Base-by-base conservation (phyloP, 2,888 invertebrate genomes). In the Trissolcus brochymenae region DNA sequence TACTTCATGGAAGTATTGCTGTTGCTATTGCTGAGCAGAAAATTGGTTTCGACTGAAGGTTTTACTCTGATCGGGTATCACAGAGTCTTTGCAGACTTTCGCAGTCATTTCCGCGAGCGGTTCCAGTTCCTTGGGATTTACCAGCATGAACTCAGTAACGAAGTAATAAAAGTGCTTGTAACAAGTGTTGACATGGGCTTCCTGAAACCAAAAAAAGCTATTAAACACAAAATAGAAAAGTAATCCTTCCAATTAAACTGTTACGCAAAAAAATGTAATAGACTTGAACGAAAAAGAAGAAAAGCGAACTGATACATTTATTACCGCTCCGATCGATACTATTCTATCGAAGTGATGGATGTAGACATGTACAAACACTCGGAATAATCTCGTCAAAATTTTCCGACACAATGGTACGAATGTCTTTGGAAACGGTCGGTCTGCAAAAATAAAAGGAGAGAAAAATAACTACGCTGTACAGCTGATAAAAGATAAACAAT, bases 101-200 rank as follows among this genome's bases (percentile, higher is more conserved):
- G 91, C 89, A 7, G 94, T 94, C 94, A 95, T 94, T 89, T 94
- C 94, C 16, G 91, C 91, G 80, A 97, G 89, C 0, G 97, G 97
- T 87, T 97, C 96, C 80, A 97, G 89, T 89, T 97, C 97, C 87
- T 95, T 95, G 40, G 92, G 89, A 81, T 94, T 94, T 54, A 98
- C 93, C 82, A 97, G 90, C 84, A 94, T 94, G 87, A 96, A 96
- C 89, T 97, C 96, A 55, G 93, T 93, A 17, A 97, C 94, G 89
- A 98, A 97, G 87, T 95, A 97, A 88, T 95, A 97, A 89, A 96
- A 97, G 89, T 97, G 97, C 87, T 97, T 97, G 91, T 97, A 97
- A 87, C 97, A 97, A 0, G 96, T 96, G 89, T 97, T 97, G 0
- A 96, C 95, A 86, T 97, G 97, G 16, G 97, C 96, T 89, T 97